A percentile compares a stretch with the other conserved stretches of the same genome.
These are phyloP conservation scores for Agriopis aurantiaria DNA, from an alignment of 2,888 invertebrate species.

Conservation along the genomic window DNA sequence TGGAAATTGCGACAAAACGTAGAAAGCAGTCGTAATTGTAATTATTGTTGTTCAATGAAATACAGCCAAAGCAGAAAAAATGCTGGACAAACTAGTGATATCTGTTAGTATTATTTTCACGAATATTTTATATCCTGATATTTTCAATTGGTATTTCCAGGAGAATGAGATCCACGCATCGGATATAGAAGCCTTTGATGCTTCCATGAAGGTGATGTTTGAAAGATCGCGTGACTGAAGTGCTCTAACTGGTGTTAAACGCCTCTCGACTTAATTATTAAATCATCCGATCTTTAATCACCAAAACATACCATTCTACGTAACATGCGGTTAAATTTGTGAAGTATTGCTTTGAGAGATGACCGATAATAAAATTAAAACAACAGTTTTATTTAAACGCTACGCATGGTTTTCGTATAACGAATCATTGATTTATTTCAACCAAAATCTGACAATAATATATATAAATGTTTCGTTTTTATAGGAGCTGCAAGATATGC, in stretches of 20 bases:
- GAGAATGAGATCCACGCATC: slow-evolving; percentile 73
- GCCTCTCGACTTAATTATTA: slow-evolving; percentile 47
- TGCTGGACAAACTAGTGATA: slow-evolving; percentile 49
- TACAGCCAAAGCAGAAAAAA: slow-evolving; percentile 37
- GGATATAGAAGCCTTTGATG: slow-evolving; percentile 82
- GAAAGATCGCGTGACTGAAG: slow-evolving; percentile 57
- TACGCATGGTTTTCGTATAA: slow-evolving; percentile 40
- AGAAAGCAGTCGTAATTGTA: slow-evolving; percentile 31
- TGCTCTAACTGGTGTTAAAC: slow-evolving; percentile 57
- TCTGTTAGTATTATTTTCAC: slow-evolving; percentile 41
- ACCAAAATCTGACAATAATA: background rate
- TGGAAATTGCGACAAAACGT: slow-evolving; percentile 45
- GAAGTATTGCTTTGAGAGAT: slow-evolving; percentile 17
- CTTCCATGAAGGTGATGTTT: slow-evolving; percentile 82
- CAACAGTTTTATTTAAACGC: slow-evolving; percentile 12
- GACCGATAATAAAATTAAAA: slow-evolving; percentile 1
- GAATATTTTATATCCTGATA: background rate
- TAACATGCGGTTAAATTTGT: slow-evolving; percentile 49
- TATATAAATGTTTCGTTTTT: slow-evolving; percentile 36
- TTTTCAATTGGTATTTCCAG: slow-evolving; percentile 68
- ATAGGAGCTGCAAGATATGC: slow-evolving; percentile 97
- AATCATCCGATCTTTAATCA: slow-evolving; percentile 48
- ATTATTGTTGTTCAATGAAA: slow-evolving; percentile 32
- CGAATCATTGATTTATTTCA: background rate
- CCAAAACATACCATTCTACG: slow-evolving; percentile 52